Evolutionary conservation across 2,888 invertebrate genomes (phyloP), one percentile per base, ranked within the genome.

Genomic region (Suillia variegata): DNA sequence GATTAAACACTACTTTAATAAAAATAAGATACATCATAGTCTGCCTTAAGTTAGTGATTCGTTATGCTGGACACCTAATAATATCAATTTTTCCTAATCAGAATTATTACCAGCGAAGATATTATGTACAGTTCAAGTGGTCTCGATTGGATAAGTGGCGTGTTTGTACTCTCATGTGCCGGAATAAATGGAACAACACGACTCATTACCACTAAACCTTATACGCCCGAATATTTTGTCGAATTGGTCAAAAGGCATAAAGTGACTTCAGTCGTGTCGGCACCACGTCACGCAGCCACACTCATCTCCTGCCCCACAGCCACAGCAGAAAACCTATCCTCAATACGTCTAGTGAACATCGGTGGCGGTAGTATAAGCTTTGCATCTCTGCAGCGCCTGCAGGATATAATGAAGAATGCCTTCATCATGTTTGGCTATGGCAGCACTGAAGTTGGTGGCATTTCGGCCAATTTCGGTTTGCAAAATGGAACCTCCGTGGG

Each of bases 131-230:
- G 66, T 13, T 54, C 66, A n/a, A 75, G 72, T 50, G 64, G 70
- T 0, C 26, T 77, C 15, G 73, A 77, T 51, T 76, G 76, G 76
- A 31, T 71, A 2, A 62, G 68, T 2, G 78, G 77, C 0, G 49
- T 71, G 33, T 62, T 60, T 24, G 58, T 55, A 2, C 61, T 68
- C 10, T 56, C 71, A 12, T 50, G 62, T 2, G 62, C 65, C 38
- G 62, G 63, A 2, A 52, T 71, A 0, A 56, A 55, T 21, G 69
- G 71, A 1, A 62, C 63, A 34, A 73, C 67, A 20, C 70, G 76
- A 12, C 69, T 79, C 38, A 68, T 78, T n/a, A 69, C 69, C 8
- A 62, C 56, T 18, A 58, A 68, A 8, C 67, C 71, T 2, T 75
- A 70, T 45, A 50, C 62, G 2, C 58, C 73, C 0, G 71, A 74